These are phyloP conservation scores for Lonchura striata DNA, from an alignment of 2,113 vertebrate genomes.

Conservation along the genomic window DNA sequence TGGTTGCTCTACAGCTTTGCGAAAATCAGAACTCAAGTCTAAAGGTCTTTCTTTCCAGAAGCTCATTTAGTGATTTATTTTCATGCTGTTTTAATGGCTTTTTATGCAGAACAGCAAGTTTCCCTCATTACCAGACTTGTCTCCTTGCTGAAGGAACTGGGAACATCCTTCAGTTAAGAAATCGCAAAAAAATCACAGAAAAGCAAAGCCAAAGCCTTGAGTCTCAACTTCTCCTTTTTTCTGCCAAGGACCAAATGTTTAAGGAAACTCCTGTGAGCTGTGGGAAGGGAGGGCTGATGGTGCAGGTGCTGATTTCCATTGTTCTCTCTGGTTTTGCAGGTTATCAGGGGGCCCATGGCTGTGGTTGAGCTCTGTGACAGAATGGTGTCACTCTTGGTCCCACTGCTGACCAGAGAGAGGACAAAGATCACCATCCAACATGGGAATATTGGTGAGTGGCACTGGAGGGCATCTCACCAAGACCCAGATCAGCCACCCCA, in stretches of 20 bases:
- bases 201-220: neutral
- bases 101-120: neutral
- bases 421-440: constrained; percentile 73
- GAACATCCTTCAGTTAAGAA: neutral
- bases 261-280: neutral
- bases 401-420: constrained; percentile 67
- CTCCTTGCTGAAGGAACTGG: neutral
- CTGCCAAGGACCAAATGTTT: neutral
- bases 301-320: neutral
- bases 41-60: neutral
- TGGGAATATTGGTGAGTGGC: constrained; percentile 78
- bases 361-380: constrained; percentile 80
- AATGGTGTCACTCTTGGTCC: constrained; percentile 78
- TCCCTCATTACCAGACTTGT: neutral
- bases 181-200: neutral
- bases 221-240: neutral
- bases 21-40: neutral
- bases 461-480: neutral
- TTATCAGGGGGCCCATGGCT: constrained; percentile 85
- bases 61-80: neutral
- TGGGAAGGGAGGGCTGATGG: neutral
- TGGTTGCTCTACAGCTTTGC: neutral
- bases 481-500: neutral
- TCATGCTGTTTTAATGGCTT: neutral
- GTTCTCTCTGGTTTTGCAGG: constrained; percentile 54